Conservation (phyloP, 2,888 invertebrate genomes). For the Leptopterna dolabrata region DNA sequence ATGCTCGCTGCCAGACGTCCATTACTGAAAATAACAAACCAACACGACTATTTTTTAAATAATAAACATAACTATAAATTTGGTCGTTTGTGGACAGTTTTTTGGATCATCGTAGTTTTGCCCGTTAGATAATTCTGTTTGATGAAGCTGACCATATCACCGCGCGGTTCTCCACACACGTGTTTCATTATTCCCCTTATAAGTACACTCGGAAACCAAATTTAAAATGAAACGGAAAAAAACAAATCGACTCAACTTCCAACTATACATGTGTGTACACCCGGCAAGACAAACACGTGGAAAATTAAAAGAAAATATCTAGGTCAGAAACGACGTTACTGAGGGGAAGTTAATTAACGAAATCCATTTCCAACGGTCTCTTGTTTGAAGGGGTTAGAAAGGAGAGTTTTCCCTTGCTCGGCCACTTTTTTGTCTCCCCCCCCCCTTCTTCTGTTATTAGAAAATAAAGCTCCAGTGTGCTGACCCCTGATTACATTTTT, state of each 20-base stretch:
- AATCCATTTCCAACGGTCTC: conserved; percentile 54
- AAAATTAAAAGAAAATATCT: conserved; percentile 62
- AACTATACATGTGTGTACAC: conserved; percentile 11
- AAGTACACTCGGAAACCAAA: no score
- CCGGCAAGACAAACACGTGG: conserved; percentile 31
- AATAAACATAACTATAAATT: no score
- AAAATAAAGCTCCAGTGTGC: conserved; percentile 45
- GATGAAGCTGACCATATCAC: no score
- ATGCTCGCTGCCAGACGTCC: no score
- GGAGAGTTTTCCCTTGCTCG: conserved; percentile 44
- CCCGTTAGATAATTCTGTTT: no score
- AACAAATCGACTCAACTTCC: neutral
- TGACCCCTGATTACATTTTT: conserved; percentile 59
- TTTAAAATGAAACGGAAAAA: no score
- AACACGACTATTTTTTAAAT: no score
- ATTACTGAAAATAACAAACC: no score
- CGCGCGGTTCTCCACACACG: no score
- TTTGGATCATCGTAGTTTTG: no score
- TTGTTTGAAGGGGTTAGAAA: conserved; percentile 56
- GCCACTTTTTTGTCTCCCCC: conserved; percentile 19
- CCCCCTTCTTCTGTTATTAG: neutral
- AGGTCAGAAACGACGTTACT: conserved; percentile 54
- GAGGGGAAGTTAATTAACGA: conserved; percentile 55
- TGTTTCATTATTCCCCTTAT: no score
- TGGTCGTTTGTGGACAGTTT: no score